A percentile compares a stretch with the other conserved stretches of the same genome.
Evolutionary conservation across 2,113 vertebrate species (phyloP).

Genomic region (Menura novaehollandiae): DNA sequence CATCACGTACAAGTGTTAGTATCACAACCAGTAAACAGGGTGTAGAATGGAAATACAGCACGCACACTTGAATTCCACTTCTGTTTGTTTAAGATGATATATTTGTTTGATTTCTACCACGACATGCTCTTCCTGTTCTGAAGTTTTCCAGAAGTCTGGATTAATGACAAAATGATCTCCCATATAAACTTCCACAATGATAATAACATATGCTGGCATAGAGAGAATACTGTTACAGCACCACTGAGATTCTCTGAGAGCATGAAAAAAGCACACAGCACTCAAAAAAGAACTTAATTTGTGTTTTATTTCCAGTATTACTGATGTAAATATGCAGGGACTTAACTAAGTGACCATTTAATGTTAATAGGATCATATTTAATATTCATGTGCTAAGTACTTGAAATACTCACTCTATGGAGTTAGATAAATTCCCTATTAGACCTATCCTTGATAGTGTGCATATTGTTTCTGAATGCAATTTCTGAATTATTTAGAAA

Average conservation of each 20-base stretch:
- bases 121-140: constrained; percentile 38
- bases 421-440: constrained; percentile 30
- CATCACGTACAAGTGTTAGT: background rate
- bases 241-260: background rate
- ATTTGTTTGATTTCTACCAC: constrained; percentile 37
- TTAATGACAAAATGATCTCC: constrained; percentile 36
- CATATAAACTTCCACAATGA: constrained; percentile 13
- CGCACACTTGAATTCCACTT: background rate
- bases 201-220: constrained; percentile 29
- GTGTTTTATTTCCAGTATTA: background rate
- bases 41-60: background rate
- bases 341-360: constrained; percentile 16
- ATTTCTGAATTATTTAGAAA: constrained; percentile 42
- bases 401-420: background rate
- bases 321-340: background rate
- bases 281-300: background rate
- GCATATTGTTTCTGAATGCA: constrained; percentile 43
- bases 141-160: constrained; percentile 48
- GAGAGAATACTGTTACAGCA: background rate
- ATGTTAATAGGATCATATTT: background rate
- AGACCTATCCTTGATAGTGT: background rate
- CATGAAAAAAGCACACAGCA: background rate
- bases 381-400: background rate
- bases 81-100: background rate
- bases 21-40: background rate